Evolutionary conservation across 1,140 invertebrate species (phyloP), one percentile per base, ranked within the genome.

Genomic region (Piezodorus guildinii): DNA sequence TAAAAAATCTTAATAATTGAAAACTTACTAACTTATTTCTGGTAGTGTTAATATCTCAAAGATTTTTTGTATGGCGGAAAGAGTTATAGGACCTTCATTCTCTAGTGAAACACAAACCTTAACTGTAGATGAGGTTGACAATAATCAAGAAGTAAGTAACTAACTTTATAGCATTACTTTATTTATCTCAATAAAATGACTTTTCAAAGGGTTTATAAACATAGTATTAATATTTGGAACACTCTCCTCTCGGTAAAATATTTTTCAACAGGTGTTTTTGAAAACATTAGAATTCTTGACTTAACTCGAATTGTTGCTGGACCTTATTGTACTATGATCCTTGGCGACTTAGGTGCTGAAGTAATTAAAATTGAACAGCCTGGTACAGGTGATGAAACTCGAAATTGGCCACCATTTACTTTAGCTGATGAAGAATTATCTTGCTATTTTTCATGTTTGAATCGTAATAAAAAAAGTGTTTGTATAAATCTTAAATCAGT

Each of bases 391-490:
- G 95, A 98, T 77, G 94, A 98, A 69, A 83, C 90, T 0, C 78
- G 96, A 49, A 83, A 83, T 59, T 98, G 94, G 93, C 94, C 95
- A 5, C 96, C 96, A 0, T 73, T 79, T 21, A 54, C 69, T 46
- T 54, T 63, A 14, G 75, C 77, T 63, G 81, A 81, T 14, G 85
- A 83, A 23, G 73, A 77, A 19, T 85, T 94, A 70, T 84, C 87
- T 23, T 85, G 84, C 62, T 98, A 98, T 72, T 98, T 94, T 74
- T 71, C 90, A 6, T 80, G 85, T 34, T 78, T 93, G 0, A 99
- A 99, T 77, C 83, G 96, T 67, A 98, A 97, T 74, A 99, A 99
- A 75, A 91, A 93, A 73, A 97, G 94, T 73, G 77, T 97, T 54
- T 91, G 88, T 68, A 77, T 98, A 49, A 83, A 98, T 74, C 74